Evolutionary conservation across 1,140 invertebrate species (phyloP), one percentile per base, ranked within the genome.

Genomic region (Drosophila arizonae): DNA sequence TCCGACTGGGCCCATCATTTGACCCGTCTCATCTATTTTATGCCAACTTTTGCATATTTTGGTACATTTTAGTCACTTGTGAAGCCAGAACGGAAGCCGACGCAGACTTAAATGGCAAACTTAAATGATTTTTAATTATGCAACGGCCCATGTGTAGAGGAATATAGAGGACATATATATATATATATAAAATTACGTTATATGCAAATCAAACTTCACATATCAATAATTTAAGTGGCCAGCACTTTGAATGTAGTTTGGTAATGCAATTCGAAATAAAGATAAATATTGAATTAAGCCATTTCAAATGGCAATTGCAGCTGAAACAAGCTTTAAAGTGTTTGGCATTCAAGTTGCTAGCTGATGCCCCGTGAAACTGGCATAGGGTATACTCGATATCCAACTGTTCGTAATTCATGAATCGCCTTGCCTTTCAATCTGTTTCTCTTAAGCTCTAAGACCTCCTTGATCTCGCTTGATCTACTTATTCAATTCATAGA

Each of bases 121-220:
- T 81, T 73, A 79, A 81, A 86, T 81, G 72, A 73, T 81, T 79
- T 86, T 81, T 79, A 81, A 86, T 81, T 86, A 78, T 81, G 48
- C 64, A 50, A 43, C 5, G 30, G 55, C 54, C 65, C 57, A 46
- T 52, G 30, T 46, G n/a, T 15, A 9, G 36, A 39, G 36, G 10
- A 46, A 1, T 24, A 1, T 24, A 24, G 4, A 15, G 21, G 17
- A 63, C 56, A 48, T 62, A 39, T 28, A 0, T 28, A 1, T 33
- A 33, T 33, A 33, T 33, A 33, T 33, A 10, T 68, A 60, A 50
- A 54, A 45, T 30, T 4, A 28, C 26, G 30, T 61, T 46, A 58
- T 43, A 54, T 10, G 36, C 58, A 64, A 63, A 63, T 36, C 56
- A 26, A 17, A 43, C 33, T 41, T 24, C 28, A 46, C 46, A 60